Base-by-base conservation (phyloP, 1,140 invertebrate species). In the Bombus consobrinus region DNA sequence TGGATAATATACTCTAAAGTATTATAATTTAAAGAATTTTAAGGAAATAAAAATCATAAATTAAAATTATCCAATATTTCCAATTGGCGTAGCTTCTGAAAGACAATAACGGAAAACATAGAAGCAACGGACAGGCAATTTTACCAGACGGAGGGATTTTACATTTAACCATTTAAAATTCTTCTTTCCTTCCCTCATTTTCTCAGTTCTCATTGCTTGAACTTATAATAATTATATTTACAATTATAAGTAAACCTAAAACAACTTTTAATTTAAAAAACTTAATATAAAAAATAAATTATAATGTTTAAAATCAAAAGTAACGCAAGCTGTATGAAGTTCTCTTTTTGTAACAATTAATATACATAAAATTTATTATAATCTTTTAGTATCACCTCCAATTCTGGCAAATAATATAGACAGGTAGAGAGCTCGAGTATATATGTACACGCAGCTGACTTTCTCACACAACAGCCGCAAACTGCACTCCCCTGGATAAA, bases 381-480 rank as follows among this genome's bases (percentile, higher is more conserved):
- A 43, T 5, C 15, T 53, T 77, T 25, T 28, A 39, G 3, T 37
- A 79, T 85, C 77, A 43, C 83, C 83, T 85, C 83, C 83, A 80
- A 85, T 41, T 85, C 76, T 80, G 83, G 83, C 83, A 85, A 85
- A 85, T 53, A 80, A 80, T 78, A 71, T 86, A 69, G 71, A 85
- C 53, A 80, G 83, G 83, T 80, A 85, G 83, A 85, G 75, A 85
- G 75, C 77, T 80, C 85, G 86, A 92, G 88, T 94, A 94, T 94
- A 88, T 94, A 93, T 94, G 90, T 93, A 94, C 93, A 94, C 91
- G 92, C 89, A 94, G 92, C 77, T 92, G 91, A 91, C 93, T 91
- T 94, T 94, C 93, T 94, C 94, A 93, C 94, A 94, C 92, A 90
- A 93, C 93, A 94, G 94, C 94, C 93, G 94, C 93, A 95, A 95